Conservation (phyloP, 2,888 invertebrate species). For the Pheosia tremula region DNA sequence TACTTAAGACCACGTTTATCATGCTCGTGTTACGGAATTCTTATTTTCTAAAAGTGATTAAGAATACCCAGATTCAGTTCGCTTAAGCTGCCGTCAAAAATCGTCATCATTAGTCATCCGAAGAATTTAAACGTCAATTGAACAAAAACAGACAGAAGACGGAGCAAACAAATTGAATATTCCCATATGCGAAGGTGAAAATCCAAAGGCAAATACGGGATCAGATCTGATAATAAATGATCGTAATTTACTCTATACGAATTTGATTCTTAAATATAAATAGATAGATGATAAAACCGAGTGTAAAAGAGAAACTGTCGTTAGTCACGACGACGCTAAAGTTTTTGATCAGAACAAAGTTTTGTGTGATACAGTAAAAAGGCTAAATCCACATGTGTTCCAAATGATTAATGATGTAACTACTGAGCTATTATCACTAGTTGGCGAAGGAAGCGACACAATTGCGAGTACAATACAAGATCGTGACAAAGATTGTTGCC, state of each 20-base stretch:
- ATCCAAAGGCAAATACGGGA: slow-evolving; percentile 78
- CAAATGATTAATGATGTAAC: slow-evolving; percentile 78
- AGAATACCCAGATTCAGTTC: slow-evolving; percentile 27
- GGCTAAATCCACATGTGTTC: slow-evolving; percentile 73
- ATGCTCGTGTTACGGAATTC: slow-evolving; percentile 11
- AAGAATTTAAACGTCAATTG: slow-evolving; percentile 78
- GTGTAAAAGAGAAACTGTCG: slow-evolving; percentile 46
- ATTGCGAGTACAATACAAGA: slow-evolving; percentile 65
- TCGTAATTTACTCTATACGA: slow-evolving; percentile 36
- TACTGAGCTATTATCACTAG: slow-evolving; percentile 73
- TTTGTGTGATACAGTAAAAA: slow-evolving; percentile 71
- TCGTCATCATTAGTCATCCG: slow-evolving; percentile 72
- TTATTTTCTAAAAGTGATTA: slow-evolving; percentile 21
- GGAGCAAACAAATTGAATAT: slow-evolving; percentile 81
- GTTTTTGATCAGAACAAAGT: slow-evolving; percentile 73
- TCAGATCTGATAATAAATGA: slow-evolving; percentile 72
- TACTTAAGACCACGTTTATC: slow-evolving; percentile 15
- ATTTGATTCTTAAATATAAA: slow-evolving; percentile 40
- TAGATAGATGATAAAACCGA: slow-evolving; percentile 39
- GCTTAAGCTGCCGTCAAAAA: slow-evolving; percentile 60
- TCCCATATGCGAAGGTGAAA: slow-evolving; percentile 83
- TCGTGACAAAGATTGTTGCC: slow-evolving; percentile 58
- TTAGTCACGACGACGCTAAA: slow-evolving; percentile 63
- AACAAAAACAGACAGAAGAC: slow-evolving; percentile 80
- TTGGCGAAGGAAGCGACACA: slow-evolving; percentile 64